Percentiles rank a stretch among this genome's conserved stretches.
phyloP scores from a whole-genome alignment of 1,140 invertebrate species.

The Leguminivora glycinivorella region DNA sequence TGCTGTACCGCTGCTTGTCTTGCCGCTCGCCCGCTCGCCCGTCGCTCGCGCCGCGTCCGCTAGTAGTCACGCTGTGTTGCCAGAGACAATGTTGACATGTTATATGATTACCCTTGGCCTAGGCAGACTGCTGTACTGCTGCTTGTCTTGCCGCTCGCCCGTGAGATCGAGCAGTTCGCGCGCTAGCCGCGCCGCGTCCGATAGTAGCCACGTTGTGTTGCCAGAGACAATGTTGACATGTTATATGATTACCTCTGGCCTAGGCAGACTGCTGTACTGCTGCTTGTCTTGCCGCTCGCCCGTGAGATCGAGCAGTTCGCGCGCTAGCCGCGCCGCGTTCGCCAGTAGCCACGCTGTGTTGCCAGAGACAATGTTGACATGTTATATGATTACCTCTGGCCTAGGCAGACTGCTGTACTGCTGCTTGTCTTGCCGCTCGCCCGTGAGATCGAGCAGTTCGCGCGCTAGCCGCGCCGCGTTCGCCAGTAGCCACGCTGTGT shows the following conservation, averaged over 20 bases:
- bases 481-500: no score
- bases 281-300: slow-evolving; percentile 88
- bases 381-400: slow-evolving; percentile 88
- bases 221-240: no score
- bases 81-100: no score
- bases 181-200: slow-evolving; percentile 91
- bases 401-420: slow-evolving; percentile 97
- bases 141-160: slow-evolving; percentile 87
- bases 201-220: slow-evolving; percentile 93
- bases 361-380: no score
- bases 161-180: slow-evolving; percentile 93
- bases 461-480: slow-evolving; percentile 91
- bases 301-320: slow-evolving; percentile 91
- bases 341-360: no score
- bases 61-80: slow-evolving; percentile 93
- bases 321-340: slow-evolving; percentile 92
- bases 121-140: slow-evolving; percentile 97
- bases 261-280: slow-evolving; percentile 96
- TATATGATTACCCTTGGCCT: slow-evolving; percentile 90
- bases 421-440: slow-evolving; percentile 88
- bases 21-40: slow-evolving; percentile 80
- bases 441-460: slow-evolving; percentile 86
- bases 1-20: slow-evolving; percentile 96
- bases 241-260: slow-evolving; percentile 90
- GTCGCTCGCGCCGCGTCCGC: slow-evolving; percentile 92